These are phyloP conservation scores for Romanomermis culicivorax DNA, from an alignment of 2,888 invertebrate genomes.

Conservation along the genomic window DNA sequence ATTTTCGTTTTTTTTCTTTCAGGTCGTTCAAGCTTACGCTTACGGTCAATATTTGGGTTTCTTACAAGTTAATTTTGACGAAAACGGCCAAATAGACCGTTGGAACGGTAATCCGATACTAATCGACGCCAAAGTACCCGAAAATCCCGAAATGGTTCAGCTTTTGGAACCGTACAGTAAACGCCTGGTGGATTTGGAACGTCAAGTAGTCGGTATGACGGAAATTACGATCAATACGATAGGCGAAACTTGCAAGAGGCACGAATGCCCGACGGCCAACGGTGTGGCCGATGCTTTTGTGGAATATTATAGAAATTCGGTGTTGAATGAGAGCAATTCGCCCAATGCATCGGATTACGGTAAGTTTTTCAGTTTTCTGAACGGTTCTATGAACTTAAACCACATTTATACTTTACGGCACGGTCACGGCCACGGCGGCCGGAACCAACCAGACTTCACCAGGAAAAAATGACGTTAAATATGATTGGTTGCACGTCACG, in stretches of 20 bases:
- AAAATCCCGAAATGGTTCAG: neutral
- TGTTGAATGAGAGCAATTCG: no score
- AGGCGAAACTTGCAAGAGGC: neutral
- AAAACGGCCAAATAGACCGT: conserved; percentile 44
- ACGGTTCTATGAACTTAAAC: no score
- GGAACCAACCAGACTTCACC: no score
- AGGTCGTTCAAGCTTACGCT: conserved; percentile 64
- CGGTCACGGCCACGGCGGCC: no score
- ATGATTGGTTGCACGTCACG: no score
- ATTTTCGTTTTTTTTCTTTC: no score
- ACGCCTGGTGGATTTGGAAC: neutral
- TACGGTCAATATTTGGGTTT: conserved; percentile 73
- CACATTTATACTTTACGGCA: no score
- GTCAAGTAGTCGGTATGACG: neutral
- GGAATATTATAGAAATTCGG: neutral
- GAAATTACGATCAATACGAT: neutral
- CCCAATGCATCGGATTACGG: no score
- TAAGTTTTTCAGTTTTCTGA: no score
- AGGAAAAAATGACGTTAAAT: no score
- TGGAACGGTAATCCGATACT: conserved; percentile 55
- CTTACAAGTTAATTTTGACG: conserved; percentile 47
- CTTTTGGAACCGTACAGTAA: neutral
- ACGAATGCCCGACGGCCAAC: neutral
- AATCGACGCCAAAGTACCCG: neutral
- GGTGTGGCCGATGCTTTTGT: neutral